Percentiles rank a stretch among this genome's conserved stretches.
Evolutionary conservation across 2,113 vertebrate genomes (phyloP).

Genomic region (Callopanchax toddi): DNA sequence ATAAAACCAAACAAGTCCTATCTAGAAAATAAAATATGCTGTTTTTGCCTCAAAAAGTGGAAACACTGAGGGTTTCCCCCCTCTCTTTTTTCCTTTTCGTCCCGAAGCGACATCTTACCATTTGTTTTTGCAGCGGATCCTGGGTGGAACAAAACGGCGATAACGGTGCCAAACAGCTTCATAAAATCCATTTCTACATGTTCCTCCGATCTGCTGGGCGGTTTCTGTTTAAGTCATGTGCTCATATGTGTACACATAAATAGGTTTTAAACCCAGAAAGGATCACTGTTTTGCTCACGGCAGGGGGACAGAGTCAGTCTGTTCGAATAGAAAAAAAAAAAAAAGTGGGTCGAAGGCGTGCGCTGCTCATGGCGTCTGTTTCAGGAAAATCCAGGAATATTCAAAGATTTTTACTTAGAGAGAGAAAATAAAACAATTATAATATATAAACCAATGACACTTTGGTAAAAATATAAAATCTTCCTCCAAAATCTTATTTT

Average conservation of each 20-base stretch:
- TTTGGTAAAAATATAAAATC: background rate
- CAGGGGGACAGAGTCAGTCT: background rate
- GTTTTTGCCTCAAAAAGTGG: too few species aligned
- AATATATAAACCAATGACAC: too few species aligned
- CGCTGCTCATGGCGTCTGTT: slow-evolving; percentile 45
- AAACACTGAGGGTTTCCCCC: too few species aligned
- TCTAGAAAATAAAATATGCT: background rate
- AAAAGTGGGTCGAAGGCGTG: slow-evolving; percentile 45
- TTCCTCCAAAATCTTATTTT: slow-evolving; percentile 24
- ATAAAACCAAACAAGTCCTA: background rate
- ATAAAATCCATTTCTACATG: slow-evolving; percentile 82
- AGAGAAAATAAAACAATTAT: background rate
- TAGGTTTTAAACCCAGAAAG: background rate
- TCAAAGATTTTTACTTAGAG: slow-evolving; percentile 18
- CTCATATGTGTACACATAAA: too few species aligned
- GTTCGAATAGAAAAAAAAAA: slow-evolving; percentile 12
- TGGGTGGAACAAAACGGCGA: slow-evolving; percentile 74
- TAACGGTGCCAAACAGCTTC: slow-evolving; percentile 74
- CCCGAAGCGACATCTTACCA: slow-evolving; percentile 66
- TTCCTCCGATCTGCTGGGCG: slow-evolving; percentile 40
- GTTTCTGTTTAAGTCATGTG: background rate
- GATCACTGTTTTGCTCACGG: background rate
- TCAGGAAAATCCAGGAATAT: slow-evolving; percentile 8
- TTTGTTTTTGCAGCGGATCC: slow-evolving; percentile 67
- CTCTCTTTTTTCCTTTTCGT: background rate